A percentile compares a stretch with the other conserved stretches of the same genome.
Conservation (phyloP, 1,140 invertebrate genomes). For the Brachionus manjavacas region DNA sequence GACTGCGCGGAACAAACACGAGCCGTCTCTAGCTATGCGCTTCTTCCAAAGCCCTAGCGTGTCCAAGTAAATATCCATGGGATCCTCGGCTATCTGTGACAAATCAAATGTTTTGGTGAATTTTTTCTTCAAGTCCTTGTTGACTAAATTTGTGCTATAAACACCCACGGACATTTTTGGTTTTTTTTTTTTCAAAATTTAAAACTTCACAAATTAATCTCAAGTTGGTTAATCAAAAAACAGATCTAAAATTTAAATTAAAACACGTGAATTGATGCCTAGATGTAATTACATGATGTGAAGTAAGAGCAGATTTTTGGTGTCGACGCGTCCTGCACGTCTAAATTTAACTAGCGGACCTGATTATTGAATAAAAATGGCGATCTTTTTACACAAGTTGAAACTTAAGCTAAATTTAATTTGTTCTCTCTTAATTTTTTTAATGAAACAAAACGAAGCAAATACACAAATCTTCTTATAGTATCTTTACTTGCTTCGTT, state of each 20-base stretch:
- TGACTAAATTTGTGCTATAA: background rate
- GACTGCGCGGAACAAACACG: constrained; percentile 74
- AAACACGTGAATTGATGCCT: background rate
- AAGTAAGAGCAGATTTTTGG: background rate
- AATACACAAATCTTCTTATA: constrained; percentile 11
- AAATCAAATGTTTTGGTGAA: constrained; percentile 43
- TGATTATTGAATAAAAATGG: background rate
- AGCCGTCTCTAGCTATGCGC: constrained; percentile 73
- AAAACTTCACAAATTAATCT: background rate
- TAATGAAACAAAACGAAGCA: constrained; percentile 26
- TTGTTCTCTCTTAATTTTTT: background rate
- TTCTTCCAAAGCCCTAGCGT: constrained; percentile 73
- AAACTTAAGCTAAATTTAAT: constrained; percentile 36
- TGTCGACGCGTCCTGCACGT: background rate
- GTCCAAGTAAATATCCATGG: constrained; percentile 71
- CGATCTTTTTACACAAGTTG: background rate
- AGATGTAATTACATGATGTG: background rate
- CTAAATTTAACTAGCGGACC: background rate
- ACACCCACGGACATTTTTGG: background rate
- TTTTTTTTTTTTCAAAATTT: background rate
- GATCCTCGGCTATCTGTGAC: constrained; percentile 41
- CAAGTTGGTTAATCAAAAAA: constrained; percentile 5
- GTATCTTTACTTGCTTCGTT: background rate
- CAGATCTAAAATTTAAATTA: background rate
- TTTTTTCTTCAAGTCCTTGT: constrained; percentile 33